phyloP scores from a whole-genome alignment of 2,797 vertebrate species.

The Acanthis flammea region DNA sequence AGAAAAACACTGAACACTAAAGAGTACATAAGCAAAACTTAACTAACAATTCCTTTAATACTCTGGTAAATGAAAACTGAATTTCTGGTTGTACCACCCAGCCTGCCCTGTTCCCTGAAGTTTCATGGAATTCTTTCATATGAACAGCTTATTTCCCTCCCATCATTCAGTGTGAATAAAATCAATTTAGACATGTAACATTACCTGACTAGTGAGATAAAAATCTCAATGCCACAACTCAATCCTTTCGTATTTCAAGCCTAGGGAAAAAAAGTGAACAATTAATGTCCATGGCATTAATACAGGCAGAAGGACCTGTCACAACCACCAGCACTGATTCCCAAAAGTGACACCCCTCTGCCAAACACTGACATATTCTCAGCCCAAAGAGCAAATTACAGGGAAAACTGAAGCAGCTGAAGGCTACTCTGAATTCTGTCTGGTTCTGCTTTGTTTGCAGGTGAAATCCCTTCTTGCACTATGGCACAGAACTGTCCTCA shows the following conservation, averaged over 20 bases:
- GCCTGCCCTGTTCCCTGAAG: not conserved
- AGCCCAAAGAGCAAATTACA: not conserved
- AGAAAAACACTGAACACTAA: not conserved
- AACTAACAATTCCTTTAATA: not conserved
- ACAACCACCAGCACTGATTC: not conserved
- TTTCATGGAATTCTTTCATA: not conserved
- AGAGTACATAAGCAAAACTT: not conserved
- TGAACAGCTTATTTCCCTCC: not conserved
- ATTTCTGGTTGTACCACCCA: not conserved
- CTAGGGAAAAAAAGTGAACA: not conserved
- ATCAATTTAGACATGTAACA: not conserved
- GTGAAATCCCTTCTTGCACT: not conserved
- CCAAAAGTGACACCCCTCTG: not conserved
- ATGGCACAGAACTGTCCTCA: not conserved
- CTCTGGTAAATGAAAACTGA: not conserved
- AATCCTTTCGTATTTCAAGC: not conserved
- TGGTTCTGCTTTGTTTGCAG: not conserved
- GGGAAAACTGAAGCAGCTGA: not conserved
- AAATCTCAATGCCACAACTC: not conserved
- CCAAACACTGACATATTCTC: not conserved
- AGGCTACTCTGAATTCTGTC: not conserved
- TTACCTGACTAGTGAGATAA: not conserved
- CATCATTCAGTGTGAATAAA: not conserved
- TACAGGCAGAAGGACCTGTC: not conserved
- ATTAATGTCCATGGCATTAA: not conserved